Conservation (phyloP, 2,797 vertebrate species). For the Phoebastria nigripes region DNA sequence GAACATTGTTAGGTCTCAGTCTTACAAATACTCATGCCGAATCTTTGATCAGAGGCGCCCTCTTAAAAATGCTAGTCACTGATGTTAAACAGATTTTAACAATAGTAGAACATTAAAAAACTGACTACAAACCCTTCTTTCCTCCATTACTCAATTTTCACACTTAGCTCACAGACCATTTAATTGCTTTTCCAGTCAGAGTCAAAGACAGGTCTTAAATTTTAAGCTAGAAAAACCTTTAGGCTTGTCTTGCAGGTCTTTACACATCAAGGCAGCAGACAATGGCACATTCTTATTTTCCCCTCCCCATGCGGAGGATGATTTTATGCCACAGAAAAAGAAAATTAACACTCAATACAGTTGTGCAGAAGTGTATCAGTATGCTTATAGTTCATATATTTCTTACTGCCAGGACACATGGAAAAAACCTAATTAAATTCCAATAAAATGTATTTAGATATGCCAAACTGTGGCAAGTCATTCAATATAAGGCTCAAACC, state of each 20-base stretch:
- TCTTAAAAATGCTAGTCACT: not conserved
- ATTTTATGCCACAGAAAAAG: not conserved
- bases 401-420: not conserved
- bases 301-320: not conserved
- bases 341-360: not conserved
- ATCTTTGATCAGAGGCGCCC: not conserved
- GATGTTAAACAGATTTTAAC: slow-evolving; percentile 34
- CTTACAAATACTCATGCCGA: not conserved
- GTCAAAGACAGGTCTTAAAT: slow-evolving; percentile 40
- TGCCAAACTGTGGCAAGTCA: not conserved
- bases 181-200: slow-evolving; percentile 53
- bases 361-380: not conserved
- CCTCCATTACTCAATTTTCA: slow-evolving; percentile 38
- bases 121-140: not conserved
- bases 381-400: not conserved
- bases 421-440: not conserved
- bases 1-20: not conserved
- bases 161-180: slow-evolving; percentile 47
- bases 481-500: not conserved
- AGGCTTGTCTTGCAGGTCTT: slow-evolving; percentile 20
- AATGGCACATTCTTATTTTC: not conserved
- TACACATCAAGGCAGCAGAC: not conserved
- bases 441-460: not conserved
- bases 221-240: slow-evolving; percentile 17
- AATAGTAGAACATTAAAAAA: slow-evolving; percentile 1